Conservation (phyloP, 2,888 invertebrate genomes). For the Aphidoletes aphidimyza region DNA sequence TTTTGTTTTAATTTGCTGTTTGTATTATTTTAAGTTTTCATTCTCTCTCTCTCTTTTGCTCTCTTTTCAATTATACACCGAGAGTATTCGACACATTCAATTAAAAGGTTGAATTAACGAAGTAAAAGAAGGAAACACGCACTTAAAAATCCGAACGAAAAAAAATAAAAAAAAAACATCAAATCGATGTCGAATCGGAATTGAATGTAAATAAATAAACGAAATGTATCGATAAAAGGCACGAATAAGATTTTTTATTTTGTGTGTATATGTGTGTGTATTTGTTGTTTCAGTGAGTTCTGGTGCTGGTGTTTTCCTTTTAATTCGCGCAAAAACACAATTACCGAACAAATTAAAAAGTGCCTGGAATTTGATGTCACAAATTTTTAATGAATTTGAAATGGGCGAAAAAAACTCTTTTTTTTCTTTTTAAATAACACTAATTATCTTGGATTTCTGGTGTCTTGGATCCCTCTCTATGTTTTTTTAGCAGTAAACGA, state of each 20-base stretch:
- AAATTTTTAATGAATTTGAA: no score
- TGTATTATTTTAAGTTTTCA: background rate
- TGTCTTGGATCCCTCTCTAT: background rate
- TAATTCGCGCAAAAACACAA: no score
- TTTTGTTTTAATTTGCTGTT: background rate
- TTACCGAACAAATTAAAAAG: no score
- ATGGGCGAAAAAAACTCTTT: no score
- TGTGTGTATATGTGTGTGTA: no score
- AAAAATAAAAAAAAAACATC: no score
- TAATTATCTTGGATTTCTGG: no score
- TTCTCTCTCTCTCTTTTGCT: no score
- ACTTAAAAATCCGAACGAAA: conserved; percentile 29
- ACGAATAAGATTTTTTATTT: background rate
- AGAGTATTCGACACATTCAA: background rate
- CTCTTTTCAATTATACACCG: background rate
- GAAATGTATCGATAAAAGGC: background rate
- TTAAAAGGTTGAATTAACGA: background rate
- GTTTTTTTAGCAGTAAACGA: background rate
- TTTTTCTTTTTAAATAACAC: no score
- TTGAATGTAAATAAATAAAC: conserved; percentile 25
- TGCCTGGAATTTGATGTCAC: no score
- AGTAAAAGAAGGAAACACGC: background rate
- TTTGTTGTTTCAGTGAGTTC: no score
- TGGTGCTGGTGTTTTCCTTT: no score
- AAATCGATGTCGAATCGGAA: conserved; percentile 1